Conservation (phyloP, 2,888 invertebrate genomes). For the Agelastica alni region DNA sequence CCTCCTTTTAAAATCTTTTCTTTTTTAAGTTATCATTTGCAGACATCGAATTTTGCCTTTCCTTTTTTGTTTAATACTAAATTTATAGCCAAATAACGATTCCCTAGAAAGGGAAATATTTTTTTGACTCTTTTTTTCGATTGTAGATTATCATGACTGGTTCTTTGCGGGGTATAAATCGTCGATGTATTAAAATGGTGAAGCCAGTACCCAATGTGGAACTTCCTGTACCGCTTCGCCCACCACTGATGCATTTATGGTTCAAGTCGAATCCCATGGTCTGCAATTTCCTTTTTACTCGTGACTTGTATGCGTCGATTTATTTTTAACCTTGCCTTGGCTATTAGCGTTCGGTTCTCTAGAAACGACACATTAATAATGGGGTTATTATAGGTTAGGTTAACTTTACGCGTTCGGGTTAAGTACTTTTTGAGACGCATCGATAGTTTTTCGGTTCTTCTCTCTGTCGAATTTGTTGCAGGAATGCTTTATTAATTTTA, state of each 20-base stretch:
- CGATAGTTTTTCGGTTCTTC: not conserved
- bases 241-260: slow-evolving; percentile 27
- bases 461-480: not conserved
- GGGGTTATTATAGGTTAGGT: slow-evolving; percentile 22
- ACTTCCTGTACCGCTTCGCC: not conserved
- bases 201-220: too few relatives aligned
- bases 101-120: too few relatives aligned
- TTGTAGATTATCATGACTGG: too few relatives aligned
- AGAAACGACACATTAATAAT: slow-evolving; percentile 27
- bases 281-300: slow-evolving; percentile 30
- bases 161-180: too few relatives aligned
- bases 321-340: slow-evolving; percentile 26
- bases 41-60: too few relatives aligned
- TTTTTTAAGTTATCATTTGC: too few relatives aligned
- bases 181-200: too few relatives aligned
- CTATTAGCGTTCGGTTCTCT: slow-evolving; percentile 23
- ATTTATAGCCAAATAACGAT: too few relatives aligned
- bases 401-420: slow-evolving; percentile 17
- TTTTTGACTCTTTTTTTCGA: too few relatives aligned
- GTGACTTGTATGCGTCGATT: slow-evolving; percentile 28
- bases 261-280: slow-evolving; percentile 23
- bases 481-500: too few relatives aligned
- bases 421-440: slow-evolving; percentile 6
- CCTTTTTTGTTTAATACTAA: too few relatives aligned
- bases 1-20: too few relatives aligned